Evolutionary conservation across 2,113 vertebrate genomes (phyloP).

Genomic region (Pipra filicauda): DNA sequence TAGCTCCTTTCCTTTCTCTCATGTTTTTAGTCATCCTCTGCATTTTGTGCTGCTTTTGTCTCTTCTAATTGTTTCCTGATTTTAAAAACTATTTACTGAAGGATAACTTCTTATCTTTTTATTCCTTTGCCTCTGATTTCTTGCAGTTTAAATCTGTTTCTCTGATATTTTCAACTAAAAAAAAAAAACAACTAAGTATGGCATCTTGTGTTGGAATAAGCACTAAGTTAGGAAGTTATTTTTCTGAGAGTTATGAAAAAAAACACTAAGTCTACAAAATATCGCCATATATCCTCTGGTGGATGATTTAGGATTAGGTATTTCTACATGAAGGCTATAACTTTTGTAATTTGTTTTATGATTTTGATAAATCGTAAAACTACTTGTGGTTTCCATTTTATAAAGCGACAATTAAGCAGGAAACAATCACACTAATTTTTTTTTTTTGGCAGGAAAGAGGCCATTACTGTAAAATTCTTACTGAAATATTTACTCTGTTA

Average conservation of each 20-base stretch:
- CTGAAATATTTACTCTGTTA: background rate
- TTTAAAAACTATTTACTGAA: background rate
- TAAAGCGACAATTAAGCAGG: background rate
- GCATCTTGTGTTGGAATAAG: background rate
- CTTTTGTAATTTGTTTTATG: background rate
- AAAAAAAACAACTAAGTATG: background rate
- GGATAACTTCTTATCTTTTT: background rate
- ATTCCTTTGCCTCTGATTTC: background rate
- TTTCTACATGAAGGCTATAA: background rate
- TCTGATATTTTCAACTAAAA: background rate
- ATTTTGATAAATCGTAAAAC: background rate
- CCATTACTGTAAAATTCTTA: background rate
- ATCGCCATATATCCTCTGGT: background rate
- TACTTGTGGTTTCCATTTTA: background rate
- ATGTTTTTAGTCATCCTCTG: background rate
- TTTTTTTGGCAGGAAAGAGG: background rate
- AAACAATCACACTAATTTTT: background rate
- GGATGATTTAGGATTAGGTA: background rate
- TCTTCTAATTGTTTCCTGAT: background rate
- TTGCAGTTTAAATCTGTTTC: background rate
- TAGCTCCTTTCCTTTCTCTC: background rate
- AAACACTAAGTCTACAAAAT: background rate
- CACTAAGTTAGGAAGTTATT: background rate
- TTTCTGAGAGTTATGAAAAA: background rate
- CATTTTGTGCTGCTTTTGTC: background rate